Evolutionary conservation across 1,140 invertebrate genomes (phyloP), one percentile per base, ranked within the genome.

Genomic region (Dreissena polymorpha): DNA sequence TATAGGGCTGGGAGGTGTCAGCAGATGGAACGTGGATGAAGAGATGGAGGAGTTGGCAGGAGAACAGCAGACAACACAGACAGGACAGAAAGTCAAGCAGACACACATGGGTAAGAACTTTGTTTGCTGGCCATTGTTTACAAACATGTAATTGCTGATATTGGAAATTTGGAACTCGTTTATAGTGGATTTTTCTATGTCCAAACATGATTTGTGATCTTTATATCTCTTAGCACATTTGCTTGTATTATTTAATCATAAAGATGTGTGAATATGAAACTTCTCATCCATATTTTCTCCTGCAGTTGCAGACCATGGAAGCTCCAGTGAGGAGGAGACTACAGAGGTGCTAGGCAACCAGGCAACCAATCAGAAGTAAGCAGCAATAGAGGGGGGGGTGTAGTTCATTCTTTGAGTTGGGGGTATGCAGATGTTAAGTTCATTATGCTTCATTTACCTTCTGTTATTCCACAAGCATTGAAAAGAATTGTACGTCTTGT

Each of bases 301-400:
- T 49, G n/a, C 51, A 88, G 86, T 53, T 73, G 84, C 65, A 21
- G 78, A 76, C 50, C 53, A 84, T n/a, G 82, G 63, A 55, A 84
- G 84, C 73, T 86, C 88, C 21, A 88, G 87, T 82, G 88, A 89
- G 67, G 88, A 89, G 49, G 88, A 89, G 57, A 80, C 55, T 50
- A 81, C 65, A 0, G 77, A 82, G 16, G 79, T 83, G 13, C 79
- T 88, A 68, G 73, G 85, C 25, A n/a, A n/a, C n/a, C 69, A 79
- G 21, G 39, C 51, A 80, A 39, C 23, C 65, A 68, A 16, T 68
- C 5, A 68, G 25, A 21, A n/a, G n/a, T n/a, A n/a, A n/a, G n/a
- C n/a, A n/a, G n/a, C n/a, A n/a, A n/a, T n/a, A n/a, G n/a, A n/a
- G n/a, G n/a, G n/a, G n/a, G n/a, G n/a, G n/a, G n/a, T n/a, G n/a